phyloP scores from a whole-genome alignment of 2,797 vertebrate genomes.

The Sebastes taczanowskii region DNA sequence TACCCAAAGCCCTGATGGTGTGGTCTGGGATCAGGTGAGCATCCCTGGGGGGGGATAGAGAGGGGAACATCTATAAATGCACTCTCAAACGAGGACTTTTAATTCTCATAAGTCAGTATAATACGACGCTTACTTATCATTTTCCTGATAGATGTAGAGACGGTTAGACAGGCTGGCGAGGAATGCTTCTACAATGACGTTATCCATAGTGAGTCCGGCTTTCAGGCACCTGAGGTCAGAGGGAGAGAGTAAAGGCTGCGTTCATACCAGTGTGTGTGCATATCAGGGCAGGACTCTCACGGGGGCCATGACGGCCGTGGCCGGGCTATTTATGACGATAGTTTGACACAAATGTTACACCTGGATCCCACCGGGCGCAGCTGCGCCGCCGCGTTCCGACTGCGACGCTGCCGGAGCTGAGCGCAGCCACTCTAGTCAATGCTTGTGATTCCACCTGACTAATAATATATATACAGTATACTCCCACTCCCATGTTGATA shows the following conservation, averaged over 20 bases:
- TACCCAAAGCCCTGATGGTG: conserved; percentile 95
- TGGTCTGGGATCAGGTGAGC: conserved; percentile 98
- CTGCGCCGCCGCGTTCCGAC: too few species aligned
- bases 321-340: too few species aligned
- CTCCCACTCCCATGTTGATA: too few species aligned
- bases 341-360: too few species aligned
- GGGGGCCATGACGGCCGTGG: too few species aligned
- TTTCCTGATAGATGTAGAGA: conserved; percentile 98
- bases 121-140: conserved; percentile 87
- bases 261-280: neutral
- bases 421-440: too few species aligned
- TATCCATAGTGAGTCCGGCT: conserved; percentile 92
- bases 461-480: too few species aligned
- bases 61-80: neutral
- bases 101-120: neutral
- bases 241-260: neutral
- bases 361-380: too few species aligned
- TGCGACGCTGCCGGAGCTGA: too few species aligned
- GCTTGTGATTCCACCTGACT: too few species aligned
- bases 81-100: neutral
- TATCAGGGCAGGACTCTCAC: too few species aligned
- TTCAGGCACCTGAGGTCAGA: conserved; percentile 89
- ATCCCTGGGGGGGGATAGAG: conserved; percentile 80
- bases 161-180: conserved; percentile 97
- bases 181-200: conserved; percentile 96